Conservation (phyloP, 2,888 invertebrate genomes). For the Hecatera dysodea region DNA sequence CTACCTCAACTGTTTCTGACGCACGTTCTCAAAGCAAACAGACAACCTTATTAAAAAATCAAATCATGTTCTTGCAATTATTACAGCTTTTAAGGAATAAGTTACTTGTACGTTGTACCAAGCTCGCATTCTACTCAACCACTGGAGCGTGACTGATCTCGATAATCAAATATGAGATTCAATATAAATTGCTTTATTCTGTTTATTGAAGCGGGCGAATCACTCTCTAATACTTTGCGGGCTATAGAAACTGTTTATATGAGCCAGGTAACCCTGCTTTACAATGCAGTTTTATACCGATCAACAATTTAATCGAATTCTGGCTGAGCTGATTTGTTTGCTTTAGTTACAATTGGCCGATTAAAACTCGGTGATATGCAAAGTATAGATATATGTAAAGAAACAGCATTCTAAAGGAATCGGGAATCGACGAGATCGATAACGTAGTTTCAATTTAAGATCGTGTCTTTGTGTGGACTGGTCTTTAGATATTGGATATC, state of each 20-base stretch:
- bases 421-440: background rate
- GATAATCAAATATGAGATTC: conserved; percentile 60
- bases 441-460: background rate
- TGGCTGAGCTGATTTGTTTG: background rate
- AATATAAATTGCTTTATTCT: conserved; percentile 52
- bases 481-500: no score
- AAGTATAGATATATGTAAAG: background rate
- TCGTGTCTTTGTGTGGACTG: no score
- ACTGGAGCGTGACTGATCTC: conserved; percentile 50
- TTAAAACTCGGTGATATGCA: background rate
- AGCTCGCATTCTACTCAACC: conserved; percentile 47
- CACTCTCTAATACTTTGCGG: conserved; percentile 45
- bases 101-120: conserved; percentile 19
- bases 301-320: conserved; percentile 9
- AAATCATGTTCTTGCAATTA: conserved; percentile 40
- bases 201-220: conserved; percentile 39
- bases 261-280: background rate
- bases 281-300: conserved; percentile 23
- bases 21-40: background rate
- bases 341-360: background rate
- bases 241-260: conserved; percentile 6
- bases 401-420: background rate
- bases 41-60: conserved; percentile 32
- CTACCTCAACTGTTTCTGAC: conserved; percentile 8
- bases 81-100: conserved; percentile 47